Base-by-base conservation (phyloP, 2,888 invertebrate species). In the Tipula vernalis region DNA sequence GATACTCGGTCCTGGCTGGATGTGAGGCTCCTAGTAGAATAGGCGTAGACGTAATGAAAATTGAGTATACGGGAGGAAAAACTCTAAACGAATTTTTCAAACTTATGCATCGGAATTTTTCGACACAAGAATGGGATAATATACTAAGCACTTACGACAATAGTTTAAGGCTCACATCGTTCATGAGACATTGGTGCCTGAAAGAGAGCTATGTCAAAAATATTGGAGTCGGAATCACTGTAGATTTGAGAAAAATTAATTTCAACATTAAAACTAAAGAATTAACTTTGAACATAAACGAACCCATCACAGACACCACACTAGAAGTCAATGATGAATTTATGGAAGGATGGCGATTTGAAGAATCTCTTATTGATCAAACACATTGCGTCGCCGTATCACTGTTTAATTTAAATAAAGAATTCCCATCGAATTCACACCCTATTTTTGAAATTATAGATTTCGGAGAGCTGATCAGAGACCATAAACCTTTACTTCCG, bases 121-220 rank as follows among this genome's bases (percentile, higher is more conserved):
- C 98, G 1, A 88, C 90, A 0, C 90, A 92, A 0, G 99, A 99
- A 91, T 99, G 98, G 98, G 90, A 90, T 0, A 94, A 93, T 86
- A 97, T 99, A 88, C 92, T 91, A 87, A 92, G 92, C 57, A 92
- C 92, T 87, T 89, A 91, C 12, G 92, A 91, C 86, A 95, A 96
- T 88, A 89, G 90, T 36, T 93, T 95, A n/a, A 95, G 96, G 90
- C 92, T 97, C 47, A 92, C 93, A 15, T 95, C 95, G 89, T 99
- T 98, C 91, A 98, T 96, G 91, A 93, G 98, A 88, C 93, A 96
- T 89, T 99, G 99, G 98, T 96, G 97, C 89, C 92, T 99, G 86
- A 99, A 99, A 91, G 98, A 99, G 91, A 96, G 98, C 90, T 98
- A 97, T 90, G 96, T 97, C 0, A 99, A 99, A 92, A 98, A 98